Base-by-base conservation (phyloP, 2,797 vertebrate genomes). In the Threskiornis aethiopicus region DNA sequence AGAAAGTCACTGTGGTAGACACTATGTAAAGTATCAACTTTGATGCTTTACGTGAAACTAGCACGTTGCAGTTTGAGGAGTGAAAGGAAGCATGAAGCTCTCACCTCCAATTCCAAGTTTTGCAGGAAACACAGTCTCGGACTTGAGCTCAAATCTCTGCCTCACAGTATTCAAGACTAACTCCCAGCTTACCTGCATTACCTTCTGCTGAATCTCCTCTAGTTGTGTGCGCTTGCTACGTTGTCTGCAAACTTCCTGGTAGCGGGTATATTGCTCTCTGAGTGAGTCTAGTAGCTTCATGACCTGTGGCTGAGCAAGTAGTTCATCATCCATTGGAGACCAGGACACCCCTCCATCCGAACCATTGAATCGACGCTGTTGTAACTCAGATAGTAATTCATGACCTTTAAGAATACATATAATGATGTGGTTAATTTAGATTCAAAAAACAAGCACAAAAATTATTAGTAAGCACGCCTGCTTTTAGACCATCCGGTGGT, bases 291-390 rank as follows among this genome's bases (percentile, higher is more conserved):
- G 73, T 71, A 99, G 98, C 97, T 99, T 99, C 99, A 99, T 99
- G 66, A 99, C 99, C 97, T 99, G 99, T n/a, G 99, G 99, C 97
- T 99, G 99, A 84, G 99, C 99, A 95, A 99, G 98, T 47, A 99
- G 98, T 93, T 99, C 99, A 57, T 99, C 99, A 55, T 99, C 99
- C 99, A 99, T 99, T 1, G 99, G 99, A 54, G 99, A 99, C 99
- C 99, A 99, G 8, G 99, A 98, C 4, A 99, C 98, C 10, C 99
- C 99, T 59, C 99, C 99, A 52, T 99, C 99, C 0, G 99, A 99
- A 17, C 99, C 99, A 54, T 99, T 99, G 95, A 99, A 99, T 5
- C 99, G 98, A 21, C 99, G 99, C 97, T 99, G 99, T 97, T 99
- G 99, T 67, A 99, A 97, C 98, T 99, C 99, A 0, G 99, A 99